These are phyloP conservation scores for Ceraclea dissimilis DNA, from an alignment of 2,888 invertebrate genomes.

Conservation along the genomic window DNA sequence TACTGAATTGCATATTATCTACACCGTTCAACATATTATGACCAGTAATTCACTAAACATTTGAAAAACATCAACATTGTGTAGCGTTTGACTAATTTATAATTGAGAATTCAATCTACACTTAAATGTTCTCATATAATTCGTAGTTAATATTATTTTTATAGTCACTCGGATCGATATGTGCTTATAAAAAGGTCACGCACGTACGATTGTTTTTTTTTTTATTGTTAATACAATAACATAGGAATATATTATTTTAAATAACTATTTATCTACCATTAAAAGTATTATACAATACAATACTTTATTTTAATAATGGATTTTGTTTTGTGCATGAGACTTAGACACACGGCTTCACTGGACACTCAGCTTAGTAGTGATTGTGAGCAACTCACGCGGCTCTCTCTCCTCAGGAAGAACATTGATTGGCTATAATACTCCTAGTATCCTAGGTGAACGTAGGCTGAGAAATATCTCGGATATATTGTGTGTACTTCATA, in stretches of 20 bases:
- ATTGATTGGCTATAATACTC: neutral
- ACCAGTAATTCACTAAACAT: slow-evolving; percentile 22
- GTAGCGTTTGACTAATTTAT: slow-evolving; percentile 24
- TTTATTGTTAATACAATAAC: slow-evolving; percentile 8
- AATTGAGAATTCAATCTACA: slow-evolving; percentile 25
- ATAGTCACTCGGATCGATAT: slow-evolving; percentile 25
- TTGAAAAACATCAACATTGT: slow-evolving; percentile 24
- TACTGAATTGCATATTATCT: slow-evolving; percentile 6
- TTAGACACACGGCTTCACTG: slow-evolving; percentile 13
- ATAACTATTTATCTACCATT: slow-evolving; percentile 23
- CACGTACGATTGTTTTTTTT: slow-evolving; percentile 24
- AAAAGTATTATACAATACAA: slow-evolving; percentile 11
- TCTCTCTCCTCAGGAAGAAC: neutral
- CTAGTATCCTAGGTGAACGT: neutral
- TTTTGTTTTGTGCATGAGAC: slow-evolving; percentile 24
- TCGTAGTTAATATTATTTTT: slow-evolving; percentile 17
- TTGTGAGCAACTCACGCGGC: neutral
- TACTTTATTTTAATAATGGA: slow-evolving; percentile 19
- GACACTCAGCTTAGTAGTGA: neutral
- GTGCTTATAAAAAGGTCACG: slow-evolving; percentile 26
- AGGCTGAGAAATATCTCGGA: neutral
- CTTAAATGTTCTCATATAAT: slow-evolving; percentile 22
- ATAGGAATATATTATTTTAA: slow-evolving; percentile 8
- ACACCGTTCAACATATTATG: neutral
- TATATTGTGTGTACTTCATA: neutral